These are phyloP conservation scores for Gobionotothen gibberifrons DNA, from an alignment of 2,797 vertebrate genomes.

Conservation along the genomic window DNA sequence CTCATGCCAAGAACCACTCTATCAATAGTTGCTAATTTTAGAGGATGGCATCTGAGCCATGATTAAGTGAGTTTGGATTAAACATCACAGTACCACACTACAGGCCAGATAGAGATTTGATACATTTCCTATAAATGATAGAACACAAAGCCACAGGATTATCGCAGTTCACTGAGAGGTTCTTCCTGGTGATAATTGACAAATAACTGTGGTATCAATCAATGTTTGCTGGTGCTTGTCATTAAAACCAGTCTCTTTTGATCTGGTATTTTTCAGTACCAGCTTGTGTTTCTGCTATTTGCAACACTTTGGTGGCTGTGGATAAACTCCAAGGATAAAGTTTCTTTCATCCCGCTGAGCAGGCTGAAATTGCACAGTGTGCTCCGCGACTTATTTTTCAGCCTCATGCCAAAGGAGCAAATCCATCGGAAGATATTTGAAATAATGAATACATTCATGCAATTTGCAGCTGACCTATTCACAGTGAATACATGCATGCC, in stretches of 20 bases:
- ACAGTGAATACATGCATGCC: conserved; percentile 68
- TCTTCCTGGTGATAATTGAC: conserved; percentile 5
- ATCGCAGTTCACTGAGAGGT: not conserved
- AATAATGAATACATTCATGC: conserved; percentile 69
- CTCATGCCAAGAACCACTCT: conserved; percentile 52
- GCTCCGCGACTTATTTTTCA: conserved; percentile 46
- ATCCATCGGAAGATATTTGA: conserved; percentile 52
- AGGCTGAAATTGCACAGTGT: conserved; percentile 42
- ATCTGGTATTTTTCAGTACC: not conserved
- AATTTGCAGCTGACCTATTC: conserved; percentile 68
- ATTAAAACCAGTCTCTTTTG: not conserved
- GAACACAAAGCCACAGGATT: conserved; percentile 7
- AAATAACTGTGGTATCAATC: not conserved
- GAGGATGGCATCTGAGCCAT: conserved; percentile 33
- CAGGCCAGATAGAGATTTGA: conserved; percentile 19
- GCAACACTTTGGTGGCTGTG: conserved; percentile 38
- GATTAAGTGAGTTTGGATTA: conserved; percentile 49
- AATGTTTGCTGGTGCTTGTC: not conserved
- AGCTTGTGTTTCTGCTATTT: conserved; percentile 43
- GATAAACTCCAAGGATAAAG: conserved; percentile 36
- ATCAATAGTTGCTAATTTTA: conserved; percentile 47
- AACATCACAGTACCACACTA: conserved; percentile 17
- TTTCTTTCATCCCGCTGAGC: conserved; percentile 55
- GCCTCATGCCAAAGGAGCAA: conserved; percentile 38
- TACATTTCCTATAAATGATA: conserved; percentile 14